phyloP scores from a whole-genome alignment of 2,797 vertebrate genomes.

The Gymnothorax javanicus region DNA sequence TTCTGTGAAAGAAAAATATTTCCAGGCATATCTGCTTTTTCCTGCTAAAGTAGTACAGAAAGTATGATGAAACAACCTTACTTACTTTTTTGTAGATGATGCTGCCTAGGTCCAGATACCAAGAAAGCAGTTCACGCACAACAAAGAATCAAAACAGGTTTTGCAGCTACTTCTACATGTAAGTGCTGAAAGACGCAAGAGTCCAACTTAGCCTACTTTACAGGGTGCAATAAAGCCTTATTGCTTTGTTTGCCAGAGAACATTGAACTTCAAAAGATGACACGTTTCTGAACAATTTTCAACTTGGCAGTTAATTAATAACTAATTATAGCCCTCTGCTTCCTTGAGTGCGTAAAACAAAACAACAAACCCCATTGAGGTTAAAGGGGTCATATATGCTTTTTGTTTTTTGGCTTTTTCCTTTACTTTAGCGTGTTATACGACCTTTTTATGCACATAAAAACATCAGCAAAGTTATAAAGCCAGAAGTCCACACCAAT shows the following conservation, averaged over 20 bases:
- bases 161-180: neutral
- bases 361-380: neutral
- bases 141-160: neutral
- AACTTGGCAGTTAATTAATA: conserved; percentile 21
- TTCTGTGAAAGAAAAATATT: neutral
- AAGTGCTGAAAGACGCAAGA: neutral
- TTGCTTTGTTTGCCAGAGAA: conserved; percentile 29
- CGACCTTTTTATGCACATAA: too few species aligned
- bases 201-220: conserved; percentile 15
- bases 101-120: neutral
- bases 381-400: neutral
- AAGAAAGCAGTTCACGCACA: neutral
- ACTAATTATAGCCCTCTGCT: conserved; percentile 17
- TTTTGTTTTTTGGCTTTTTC: too few species aligned
- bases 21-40: neutral
- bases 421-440: too few species aligned
- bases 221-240: conserved; percentile 28
- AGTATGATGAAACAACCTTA: neutral
- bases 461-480: too few species aligned
- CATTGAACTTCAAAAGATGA: conserved; percentile 27
- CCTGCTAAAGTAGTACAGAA: neutral
- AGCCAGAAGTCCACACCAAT: too few species aligned
- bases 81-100: conserved; percentile 2
- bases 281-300: conserved; percentile 22
- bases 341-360: conserved; percentile 6